Base-by-base conservation (phyloP, 2,888 invertebrate genomes). In the Gibbula magus region DNA sequence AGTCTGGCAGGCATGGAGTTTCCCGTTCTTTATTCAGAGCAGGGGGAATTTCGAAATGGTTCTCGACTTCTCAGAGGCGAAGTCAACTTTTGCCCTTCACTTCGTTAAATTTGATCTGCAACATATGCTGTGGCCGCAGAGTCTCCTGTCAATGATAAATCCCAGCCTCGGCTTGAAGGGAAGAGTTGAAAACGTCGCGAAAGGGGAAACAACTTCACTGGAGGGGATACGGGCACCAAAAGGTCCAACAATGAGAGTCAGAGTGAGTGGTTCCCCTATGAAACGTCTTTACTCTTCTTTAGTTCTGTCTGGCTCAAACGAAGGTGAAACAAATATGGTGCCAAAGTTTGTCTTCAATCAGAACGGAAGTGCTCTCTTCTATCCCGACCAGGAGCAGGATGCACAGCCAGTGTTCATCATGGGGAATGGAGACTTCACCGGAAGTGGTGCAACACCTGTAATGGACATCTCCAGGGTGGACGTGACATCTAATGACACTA, bases 341-440 rank as follows among this genome's bases (percentile, higher is more conserved):
- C 70, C 70, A 4, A 70, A 39, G 70, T 70, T 70, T n/a, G 20
- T 70, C 32, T 70, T 70, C 25, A 70, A 70, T 20, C 70, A 70
- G 39, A 39, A 70, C 39, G 70, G 70, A 16, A 70, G 70, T 39
- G 70, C 70, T 35, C 70, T 70, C 25, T 70, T 70, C 70, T 70
- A 35, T 13, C 70, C 70, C 20, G 70, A 70, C 8, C 70, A 70
- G 70, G 16, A 35, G 29, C 39, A 35, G n/a, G 39, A 70, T 20
- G 35, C 32, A 0, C 70, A 70, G 20, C 70, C 70, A 4, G 70
- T 70, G 70, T 70, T 70, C n/a, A 20, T 70, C 8, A 70, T 70
- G 39, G 70, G 70, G 4, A 39, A n/a, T 35, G 70, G 35, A 10
- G 70, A 70, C 18, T 70, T 35, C 32, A 70, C 29, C 0, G 70